These are phyloP conservation scores for Pluvianellus socialis DNA, from an alignment of 2,113 vertebrate genomes.

Conservation along the genomic window DNA sequence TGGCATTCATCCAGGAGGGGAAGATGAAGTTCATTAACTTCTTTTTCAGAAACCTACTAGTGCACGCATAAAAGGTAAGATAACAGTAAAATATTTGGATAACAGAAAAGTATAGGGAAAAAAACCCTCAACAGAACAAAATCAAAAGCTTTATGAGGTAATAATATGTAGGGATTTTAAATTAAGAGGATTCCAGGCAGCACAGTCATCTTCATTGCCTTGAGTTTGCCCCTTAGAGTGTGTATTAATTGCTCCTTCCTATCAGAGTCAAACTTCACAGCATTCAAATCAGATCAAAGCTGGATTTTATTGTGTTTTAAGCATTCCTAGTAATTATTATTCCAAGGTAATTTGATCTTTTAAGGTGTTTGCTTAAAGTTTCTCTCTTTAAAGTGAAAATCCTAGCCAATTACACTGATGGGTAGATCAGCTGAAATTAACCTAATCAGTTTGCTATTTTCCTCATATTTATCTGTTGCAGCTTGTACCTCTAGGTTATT, in stretches of 20 bases:
- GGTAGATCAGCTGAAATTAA: conserved; percentile 9
- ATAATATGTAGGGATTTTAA: neutral
- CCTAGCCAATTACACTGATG: neutral
- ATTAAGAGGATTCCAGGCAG: neutral
- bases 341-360: conserved; percentile 8
- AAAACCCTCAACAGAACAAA: neutral
- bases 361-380: conserved; percentile 1
- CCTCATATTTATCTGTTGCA: neutral
- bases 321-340: conserved; percentile 23
- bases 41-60: neutral
- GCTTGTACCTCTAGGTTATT: neutral
- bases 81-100: neutral
- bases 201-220: neutral
- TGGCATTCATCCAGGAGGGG: neutral
- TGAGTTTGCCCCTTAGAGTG: neutral
- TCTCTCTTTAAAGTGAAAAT: conserved; percentile 23
- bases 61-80: neutral
- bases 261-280: neutral
- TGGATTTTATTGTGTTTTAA: conserved; percentile 25
- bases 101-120: neutral
- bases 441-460: neutral
- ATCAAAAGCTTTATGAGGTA: neutral
- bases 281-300: conserved; percentile 12
- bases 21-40: neutral
- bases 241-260: conserved; percentile 26